Conservation (phyloP, 2,888 invertebrate genomes). For the Laothoe populi region DNA sequence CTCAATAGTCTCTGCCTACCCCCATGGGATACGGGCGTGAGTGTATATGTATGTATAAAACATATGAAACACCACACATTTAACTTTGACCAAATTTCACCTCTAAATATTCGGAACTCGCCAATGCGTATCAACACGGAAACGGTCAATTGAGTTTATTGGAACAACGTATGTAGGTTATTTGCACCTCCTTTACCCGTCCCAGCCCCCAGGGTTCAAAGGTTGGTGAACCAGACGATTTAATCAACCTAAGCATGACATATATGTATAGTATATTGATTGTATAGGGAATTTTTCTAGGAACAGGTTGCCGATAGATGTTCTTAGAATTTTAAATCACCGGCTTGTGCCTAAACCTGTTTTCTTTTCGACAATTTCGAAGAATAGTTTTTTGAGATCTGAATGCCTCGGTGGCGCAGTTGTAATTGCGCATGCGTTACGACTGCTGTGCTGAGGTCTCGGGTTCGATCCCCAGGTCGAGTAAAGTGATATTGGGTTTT, state of each 20-base stretch:
- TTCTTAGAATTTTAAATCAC: neutral
- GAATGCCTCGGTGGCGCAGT: too few relatives aligned
- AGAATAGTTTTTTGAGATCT: neutral
- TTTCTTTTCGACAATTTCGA: neutral
- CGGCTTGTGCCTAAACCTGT: neutral
- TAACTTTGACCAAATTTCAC: conserved; percentile 36
- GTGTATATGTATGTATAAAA: too few relatives aligned
- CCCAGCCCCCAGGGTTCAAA: conserved; percentile 19
- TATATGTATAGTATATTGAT: neutral
- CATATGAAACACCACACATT: too few relatives aligned
- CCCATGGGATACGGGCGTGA: too few relatives aligned
- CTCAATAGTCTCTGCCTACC: too few relatives aligned
- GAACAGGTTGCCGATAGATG: neutral
- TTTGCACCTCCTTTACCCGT: neutral
- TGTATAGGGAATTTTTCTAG: neutral
- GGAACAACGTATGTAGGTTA: conserved; percentile 52
- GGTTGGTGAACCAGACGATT: conserved; percentile 13
- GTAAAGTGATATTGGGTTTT: too few relatives aligned
- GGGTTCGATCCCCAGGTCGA: too few relatives aligned
- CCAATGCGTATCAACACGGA: conserved; percentile 41
- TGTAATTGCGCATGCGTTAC: too few relatives aligned
- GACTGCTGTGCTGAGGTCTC: too few relatives aligned
- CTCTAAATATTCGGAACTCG: conserved; percentile 28
- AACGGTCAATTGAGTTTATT: conserved; percentile 48
- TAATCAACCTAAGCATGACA: conserved; percentile 3